Base-by-base conservation (phyloP, 2,113 vertebrate genomes). In the Notarius lentiginosus region DNA sequence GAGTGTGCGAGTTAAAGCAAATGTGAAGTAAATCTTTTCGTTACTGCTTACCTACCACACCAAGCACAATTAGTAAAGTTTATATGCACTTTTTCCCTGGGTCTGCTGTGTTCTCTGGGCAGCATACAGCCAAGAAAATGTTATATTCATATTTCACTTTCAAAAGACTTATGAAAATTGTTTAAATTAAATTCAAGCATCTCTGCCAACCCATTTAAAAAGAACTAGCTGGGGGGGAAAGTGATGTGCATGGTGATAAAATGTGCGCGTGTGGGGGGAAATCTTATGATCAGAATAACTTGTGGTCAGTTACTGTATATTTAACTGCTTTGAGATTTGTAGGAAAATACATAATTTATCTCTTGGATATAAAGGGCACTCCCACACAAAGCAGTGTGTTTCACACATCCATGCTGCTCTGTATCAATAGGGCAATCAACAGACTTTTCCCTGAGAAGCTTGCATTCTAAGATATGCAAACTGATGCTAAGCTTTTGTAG, bases 111-210 rank as follows among this genome's bases (percentile, higher is more conserved):
- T 68, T 68, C 49, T 68, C 27, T 51, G 17, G 20, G 41, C 7
- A 5, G n/a, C 14, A 7, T 5, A 55, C 73, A 53, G 22, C 4
- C 41, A 76, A 51, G 9, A 51, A 76, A 49, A 47, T 20, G 10
- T 75, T 84, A 76, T 53, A 66, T 20, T 85, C 55, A 72, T 65
- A 61, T 34, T 51, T 84, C 65, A 75, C 20, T 73, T 81, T 72
- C 41, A 73, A 60, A 80, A 17, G 18, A 61, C 11, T 68, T 53
- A 11, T 22, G 75, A 82, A 58, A 68, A 34, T 14, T 75, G 58
- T 53, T 88, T 11, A 15, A 55, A 51, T 75, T 22, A 84, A 77
- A 60, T 83, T 65, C 34, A 84, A 77, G 55, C 47, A 65, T 55
- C 47, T 47, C 51, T 20, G 7, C 68, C 41, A 84, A 72, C n/a